A percentile compares a stretch with the other conserved stretches of the same genome.
Conservation (phyloP, 2,888 invertebrate species). For the Creontiades dilutus region DNA sequence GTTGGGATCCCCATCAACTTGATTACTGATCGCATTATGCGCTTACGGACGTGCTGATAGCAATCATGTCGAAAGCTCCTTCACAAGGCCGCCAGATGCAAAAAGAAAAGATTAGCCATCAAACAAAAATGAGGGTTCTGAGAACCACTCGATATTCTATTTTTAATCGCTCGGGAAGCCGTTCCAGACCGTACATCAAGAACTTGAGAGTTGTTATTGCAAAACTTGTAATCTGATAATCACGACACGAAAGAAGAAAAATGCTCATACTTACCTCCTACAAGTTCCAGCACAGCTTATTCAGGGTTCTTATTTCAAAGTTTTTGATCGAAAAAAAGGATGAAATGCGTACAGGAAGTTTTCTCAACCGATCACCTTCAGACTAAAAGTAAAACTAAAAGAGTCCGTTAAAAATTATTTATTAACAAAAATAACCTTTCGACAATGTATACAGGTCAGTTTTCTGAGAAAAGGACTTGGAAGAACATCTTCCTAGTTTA, state of each 20-base stretch:
- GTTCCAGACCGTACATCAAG: neutral
- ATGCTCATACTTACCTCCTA: constrained; percentile 10
- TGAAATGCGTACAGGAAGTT: too few relatives aligned
- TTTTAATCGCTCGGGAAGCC: neutral
- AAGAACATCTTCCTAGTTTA: too few relatives aligned
- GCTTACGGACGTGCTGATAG: neutral
- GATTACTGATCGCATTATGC: neutral
- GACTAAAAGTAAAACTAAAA: too few relatives aligned
- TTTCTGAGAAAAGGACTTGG: too few relatives aligned
- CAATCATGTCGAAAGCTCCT: neutral
- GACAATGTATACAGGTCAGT: too few relatives aligned
- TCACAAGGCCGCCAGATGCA: neutral
- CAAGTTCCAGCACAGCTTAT: neutral
- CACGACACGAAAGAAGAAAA: constrained; percentile 19
- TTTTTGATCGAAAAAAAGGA: too few relatives aligned
- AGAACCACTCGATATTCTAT: constrained; percentile 25
- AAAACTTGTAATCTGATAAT: constrained; percentile 32
- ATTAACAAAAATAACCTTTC: too few relatives aligned
- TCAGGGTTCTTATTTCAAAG: neutral
- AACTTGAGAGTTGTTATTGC: constrained; percentile 39
- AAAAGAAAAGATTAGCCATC: neutral
- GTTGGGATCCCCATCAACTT: neutral
- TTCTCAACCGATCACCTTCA: too few relatives aligned
- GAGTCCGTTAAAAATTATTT: too few relatives aligned
- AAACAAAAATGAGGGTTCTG: constrained; percentile 11